Conservation (phyloP, 2,888 invertebrate genomes). For the Cylindroiulus punctatus region DNA sequence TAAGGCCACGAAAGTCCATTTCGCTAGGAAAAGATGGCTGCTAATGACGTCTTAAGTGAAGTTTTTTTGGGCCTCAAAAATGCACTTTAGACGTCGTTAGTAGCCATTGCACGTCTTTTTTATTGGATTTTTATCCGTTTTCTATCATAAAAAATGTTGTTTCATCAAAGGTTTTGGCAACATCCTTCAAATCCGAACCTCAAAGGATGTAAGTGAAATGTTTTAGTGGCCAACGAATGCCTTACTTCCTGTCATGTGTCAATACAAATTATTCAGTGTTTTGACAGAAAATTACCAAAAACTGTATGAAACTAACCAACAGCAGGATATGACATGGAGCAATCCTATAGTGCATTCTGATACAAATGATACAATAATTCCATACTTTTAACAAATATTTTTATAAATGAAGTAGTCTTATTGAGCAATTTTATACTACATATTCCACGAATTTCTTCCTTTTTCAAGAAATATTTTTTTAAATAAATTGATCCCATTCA, state of each 20-base stretch:
- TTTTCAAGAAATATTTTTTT: no score
- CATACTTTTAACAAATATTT: no score
- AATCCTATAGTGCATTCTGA: no score
- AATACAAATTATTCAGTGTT: background rate
- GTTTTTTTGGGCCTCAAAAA: background rate
- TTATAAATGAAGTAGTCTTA: no score
- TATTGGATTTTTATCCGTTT: slow-evolving; percentile 8
- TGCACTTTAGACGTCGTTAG: slow-evolving; percentile 2
- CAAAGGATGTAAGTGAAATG: slow-evolving; percentile 5
- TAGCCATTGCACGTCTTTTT: slow-evolving; percentile 15
- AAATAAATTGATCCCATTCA: no score
- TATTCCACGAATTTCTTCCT: no score
- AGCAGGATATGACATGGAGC: no score
- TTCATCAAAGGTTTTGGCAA: slow-evolving; percentile 25
- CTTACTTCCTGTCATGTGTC: background rate
- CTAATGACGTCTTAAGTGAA: background rate
- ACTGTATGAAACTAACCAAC: background rate
- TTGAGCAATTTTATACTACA: no score
- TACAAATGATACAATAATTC: no score
- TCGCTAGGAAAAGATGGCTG: background rate
- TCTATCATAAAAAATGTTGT: background rate
- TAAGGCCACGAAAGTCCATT: background rate
- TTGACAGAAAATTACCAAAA: background rate
- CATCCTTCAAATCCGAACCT: slow-evolving; percentile 32
- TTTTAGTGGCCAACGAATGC: background rate